A percentile compares a stretch with the other conserved stretches of the same genome.
Evolutionary conservation across 2,888 invertebrate genomes (phyloP).

Genomic region (Thysanoteuthis rhombus): DNA sequence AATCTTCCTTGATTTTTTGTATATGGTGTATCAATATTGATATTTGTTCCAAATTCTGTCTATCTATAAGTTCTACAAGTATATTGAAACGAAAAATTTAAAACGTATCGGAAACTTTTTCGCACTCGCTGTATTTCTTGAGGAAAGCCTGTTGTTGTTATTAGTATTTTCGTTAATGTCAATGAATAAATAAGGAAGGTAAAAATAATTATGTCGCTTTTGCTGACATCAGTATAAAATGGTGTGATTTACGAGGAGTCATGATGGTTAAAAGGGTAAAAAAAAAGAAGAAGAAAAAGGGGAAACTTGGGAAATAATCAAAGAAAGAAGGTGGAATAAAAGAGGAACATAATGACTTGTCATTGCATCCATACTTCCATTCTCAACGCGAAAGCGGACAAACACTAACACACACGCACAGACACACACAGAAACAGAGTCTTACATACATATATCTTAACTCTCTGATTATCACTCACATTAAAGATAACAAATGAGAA

Average conservation of each 20-base stretch:
- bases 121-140: not conserved
- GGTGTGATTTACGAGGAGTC: not conserved
- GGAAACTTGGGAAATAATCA: not conserved
- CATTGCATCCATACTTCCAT: not conserved
- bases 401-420: not conserved
- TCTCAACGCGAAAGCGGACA: not conserved
- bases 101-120: no score
- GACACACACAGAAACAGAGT: not conserved
- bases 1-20: no score
- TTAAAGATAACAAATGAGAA: no score
- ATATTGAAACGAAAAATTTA: no score
- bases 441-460: no score
- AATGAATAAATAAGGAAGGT: not conserved
- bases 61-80: no score
- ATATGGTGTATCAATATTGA: no score
- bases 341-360: not conserved
- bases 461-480: no score
- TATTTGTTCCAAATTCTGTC: no score
- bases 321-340: not conserved
- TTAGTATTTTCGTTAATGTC: not conserved
- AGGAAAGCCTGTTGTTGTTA: not conserved
- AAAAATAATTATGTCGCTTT: not conserved
- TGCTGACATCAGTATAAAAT: not conserved
- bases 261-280: not conserved
- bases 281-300: no score